Evolutionary conservation across 2,888 invertebrate species (phyloP).

Genomic region (Drosophila kuntzei): DNA sequence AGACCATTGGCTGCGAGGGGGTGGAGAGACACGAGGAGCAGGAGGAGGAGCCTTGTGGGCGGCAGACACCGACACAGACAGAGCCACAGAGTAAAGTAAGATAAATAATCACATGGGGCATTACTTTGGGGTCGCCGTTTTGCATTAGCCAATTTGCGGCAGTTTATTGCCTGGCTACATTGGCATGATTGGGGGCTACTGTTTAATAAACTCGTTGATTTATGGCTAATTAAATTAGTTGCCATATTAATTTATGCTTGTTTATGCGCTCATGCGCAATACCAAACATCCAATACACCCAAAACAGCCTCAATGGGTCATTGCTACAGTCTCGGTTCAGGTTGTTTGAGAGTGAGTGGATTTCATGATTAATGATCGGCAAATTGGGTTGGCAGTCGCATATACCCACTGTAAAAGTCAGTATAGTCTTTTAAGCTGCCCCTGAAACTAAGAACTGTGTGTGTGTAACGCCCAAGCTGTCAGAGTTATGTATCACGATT

Average conservation of each 20-base stretch:
- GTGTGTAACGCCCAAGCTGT: constrained; percentile 44
- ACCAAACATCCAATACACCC: not conserved
- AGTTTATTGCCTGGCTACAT: constrained; percentile 72
- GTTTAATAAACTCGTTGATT: constrained; percentile 81
- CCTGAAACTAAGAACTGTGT: constrained; percentile 44
- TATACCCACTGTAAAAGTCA: constrained; percentile 1
- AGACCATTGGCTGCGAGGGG: constrained; percentile 10
- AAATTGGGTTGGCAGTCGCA: constrained; percentile 47
- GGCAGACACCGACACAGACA: constrained; percentile 15
- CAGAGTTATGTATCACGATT: constrained; percentile 67
- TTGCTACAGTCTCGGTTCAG: constrained; percentile 54
- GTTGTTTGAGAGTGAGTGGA: constrained; percentile 37
- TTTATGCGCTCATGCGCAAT: constrained; percentile 69
- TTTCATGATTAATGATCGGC: constrained; percentile 71
- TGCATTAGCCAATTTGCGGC: constrained; percentile 80
- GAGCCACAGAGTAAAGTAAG: constrained; percentile 36
- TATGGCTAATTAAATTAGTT: constrained; percentile 80
- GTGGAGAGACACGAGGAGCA: not conserved
- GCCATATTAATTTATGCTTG: constrained; percentile 75
- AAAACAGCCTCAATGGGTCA: constrained; percentile 65
- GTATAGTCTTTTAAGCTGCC: constrained; percentile 21
- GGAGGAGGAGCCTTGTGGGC: constrained; percentile 27
- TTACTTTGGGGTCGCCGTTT: constrained; percentile 69
- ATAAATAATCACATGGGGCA: constrained; percentile 69
- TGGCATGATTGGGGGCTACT: constrained; percentile 78